Percentiles rank a stretch among this genome's conserved stretches.
Evolutionary conservation across 2,888 invertebrate species (phyloP).

Genomic region (Parthenolecanium corni): DNA sequence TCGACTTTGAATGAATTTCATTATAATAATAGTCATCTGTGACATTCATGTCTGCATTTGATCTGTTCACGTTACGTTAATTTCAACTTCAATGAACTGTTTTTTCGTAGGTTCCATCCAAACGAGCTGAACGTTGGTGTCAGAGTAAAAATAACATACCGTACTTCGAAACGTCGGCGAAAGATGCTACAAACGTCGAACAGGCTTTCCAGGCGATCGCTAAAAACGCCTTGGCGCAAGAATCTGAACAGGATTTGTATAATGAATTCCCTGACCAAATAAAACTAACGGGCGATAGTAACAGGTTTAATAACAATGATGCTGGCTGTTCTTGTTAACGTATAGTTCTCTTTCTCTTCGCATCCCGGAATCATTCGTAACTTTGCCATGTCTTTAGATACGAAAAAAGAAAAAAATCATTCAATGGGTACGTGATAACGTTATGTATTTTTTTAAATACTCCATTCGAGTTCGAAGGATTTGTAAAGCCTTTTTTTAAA

Average conservation of each 20-base stretch:
- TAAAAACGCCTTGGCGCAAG: constrained; percentile 85
- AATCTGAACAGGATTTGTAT: constrained; percentile 68
- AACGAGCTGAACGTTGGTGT: constrained; percentile 97
- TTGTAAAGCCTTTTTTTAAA: too few relatives aligned
- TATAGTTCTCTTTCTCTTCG: too few relatives aligned
- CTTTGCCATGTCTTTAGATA: too few relatives aligned
- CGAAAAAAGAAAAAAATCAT: too few relatives aligned
- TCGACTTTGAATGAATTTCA: too few relatives aligned
- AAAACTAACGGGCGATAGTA: constrained; percentile 64
- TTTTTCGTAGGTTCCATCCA: constrained; percentile 57
- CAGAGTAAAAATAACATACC: constrained; percentile 97
- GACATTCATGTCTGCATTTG: too few relatives aligned
- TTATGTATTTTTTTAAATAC: too few relatives aligned
- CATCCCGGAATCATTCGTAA: too few relatives aligned
- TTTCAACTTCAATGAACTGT: background rate
- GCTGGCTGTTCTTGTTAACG: constrained; percentile 31
- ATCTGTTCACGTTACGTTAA: too few relatives aligned
- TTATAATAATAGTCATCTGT: too few relatives aligned
- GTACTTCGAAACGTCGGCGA: constrained; percentile 98
- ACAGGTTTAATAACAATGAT: constrained; percentile 34
- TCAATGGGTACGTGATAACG: too few relatives aligned
- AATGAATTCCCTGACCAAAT: constrained; percentile 98
- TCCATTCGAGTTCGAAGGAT: too few relatives aligned
- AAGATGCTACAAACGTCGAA: constrained; percentile 97
- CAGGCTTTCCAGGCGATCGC: constrained; percentile 98